Base-by-base conservation (phyloP, 2,113 vertebrate species). In the Cepphus grylle region DNA sequence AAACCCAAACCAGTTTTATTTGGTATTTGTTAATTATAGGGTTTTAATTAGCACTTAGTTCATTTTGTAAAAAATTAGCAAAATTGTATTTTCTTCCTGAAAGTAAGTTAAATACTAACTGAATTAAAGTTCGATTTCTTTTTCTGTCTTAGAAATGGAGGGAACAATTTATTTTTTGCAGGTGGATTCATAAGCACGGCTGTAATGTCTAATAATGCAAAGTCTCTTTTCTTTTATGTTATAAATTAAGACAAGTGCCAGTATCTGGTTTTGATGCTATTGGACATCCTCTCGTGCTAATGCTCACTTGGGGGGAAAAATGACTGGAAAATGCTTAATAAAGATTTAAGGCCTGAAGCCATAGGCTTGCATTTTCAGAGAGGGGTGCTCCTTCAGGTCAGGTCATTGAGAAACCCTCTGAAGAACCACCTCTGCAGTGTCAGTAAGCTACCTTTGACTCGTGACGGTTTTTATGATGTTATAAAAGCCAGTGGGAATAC, bases 241-340 rank as follows among this genome's bases (percentile, higher is more conserved):
- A 5, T 4, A 23, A 62, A 61, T 22, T 22, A 45, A 80, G 15
- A 65, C 53, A 56, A 69, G 52, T 70, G 21, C 12, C 12, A 45
- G 10, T 27, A 2, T 61, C 32, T 62, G 38, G 0, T 70, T 93
- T 80, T 74, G 55, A 63, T 81, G 23, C 23, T 67, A 19, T 7
- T 27, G 23, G 0, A 1, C 22, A 4, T 63, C 6, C 4, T 88
- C 6, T 62, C 25, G 43, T 77, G 34, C 40, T 65, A 17, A 32
- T 0, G 0, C 36, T 74, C 1, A 2, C 49, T 69, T 53, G 1
- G 18, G 26, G 38, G 49, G 15, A 72, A 76, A 59, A 67, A 62
- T 42, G 27, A 15, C 38, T 67, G 34, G 36, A 66, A 94, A 71
- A 88, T 13, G 7, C 11, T 62, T 66, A 38, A 26, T 78, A 32